These are phyloP conservation scores for human (Homo sapiens) DNA, from an alignment of 2,113 vertebrate genomes.

Conservation along the genomic window DNA sequence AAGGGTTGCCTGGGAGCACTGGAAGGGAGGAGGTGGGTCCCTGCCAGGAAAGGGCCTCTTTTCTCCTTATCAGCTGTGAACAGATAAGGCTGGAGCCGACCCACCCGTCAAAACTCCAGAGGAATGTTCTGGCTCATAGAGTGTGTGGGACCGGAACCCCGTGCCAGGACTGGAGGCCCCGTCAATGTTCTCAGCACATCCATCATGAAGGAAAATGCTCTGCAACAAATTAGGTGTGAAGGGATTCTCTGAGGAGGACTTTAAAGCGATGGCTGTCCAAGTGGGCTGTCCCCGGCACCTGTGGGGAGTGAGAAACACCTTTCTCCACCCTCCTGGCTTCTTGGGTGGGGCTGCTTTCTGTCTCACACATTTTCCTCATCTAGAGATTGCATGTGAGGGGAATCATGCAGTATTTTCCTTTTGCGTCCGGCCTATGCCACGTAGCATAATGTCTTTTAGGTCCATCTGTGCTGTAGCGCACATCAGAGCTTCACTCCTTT, in stretches of 20 bases:
- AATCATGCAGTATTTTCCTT: not conserved
- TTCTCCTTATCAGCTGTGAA: slow-evolving; percentile 57
- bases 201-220: not conserved
- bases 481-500: not conserved
- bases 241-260: not conserved
- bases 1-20: not conserved
- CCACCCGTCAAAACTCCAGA: not conserved
- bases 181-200: not conserved
- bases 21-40: not conserved
- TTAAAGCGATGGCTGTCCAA: not conserved
- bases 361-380: not conserved
- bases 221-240: not conserved
- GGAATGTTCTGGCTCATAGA: not conserved
- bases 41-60: not conserved
- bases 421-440: not conserved
- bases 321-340: not conserved
- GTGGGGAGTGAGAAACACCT: not conserved
- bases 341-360: not conserved
- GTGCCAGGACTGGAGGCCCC: not conserved
- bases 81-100: slow-evolving; percentile 59
- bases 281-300: not conserved
- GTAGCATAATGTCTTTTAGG: too few species aligned
- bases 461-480: too few species aligned
- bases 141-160: slow-evolving; percentile 6
- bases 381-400: not conserved